phyloP scores from a whole-genome alignment of 2,797 vertebrate genomes.

The Myotis findleyi region DNA sequence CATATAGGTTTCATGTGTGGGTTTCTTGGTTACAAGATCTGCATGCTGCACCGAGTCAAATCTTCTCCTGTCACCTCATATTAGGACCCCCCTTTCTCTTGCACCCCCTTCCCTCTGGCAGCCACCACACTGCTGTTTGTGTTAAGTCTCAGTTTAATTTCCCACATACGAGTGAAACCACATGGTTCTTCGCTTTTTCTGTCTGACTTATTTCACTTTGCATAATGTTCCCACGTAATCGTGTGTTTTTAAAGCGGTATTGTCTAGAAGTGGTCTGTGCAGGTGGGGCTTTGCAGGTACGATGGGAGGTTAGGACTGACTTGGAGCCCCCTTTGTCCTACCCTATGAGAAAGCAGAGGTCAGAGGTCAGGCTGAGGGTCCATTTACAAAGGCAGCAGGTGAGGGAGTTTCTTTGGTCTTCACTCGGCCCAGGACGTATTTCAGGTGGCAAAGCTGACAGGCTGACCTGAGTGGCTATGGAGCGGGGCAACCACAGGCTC shows the following conservation, averaged over 20 bases:
- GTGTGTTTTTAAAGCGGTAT: not conserved
- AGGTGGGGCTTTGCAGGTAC: not conserved
- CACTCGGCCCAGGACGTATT: not conserved
- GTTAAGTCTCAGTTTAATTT: too few relatives aligned
- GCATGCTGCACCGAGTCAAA: too few relatives aligned
- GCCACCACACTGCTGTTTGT: too few relatives aligned
- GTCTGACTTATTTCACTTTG: too few relatives aligned
- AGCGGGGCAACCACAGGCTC: not conserved
- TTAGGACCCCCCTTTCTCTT: too few relatives aligned
- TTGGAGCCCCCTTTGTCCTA: fast-evolving
- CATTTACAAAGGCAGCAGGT: not conserved
- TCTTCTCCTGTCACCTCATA: too few relatives aligned
- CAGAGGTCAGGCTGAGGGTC: not conserved
- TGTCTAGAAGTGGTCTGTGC: not conserved
- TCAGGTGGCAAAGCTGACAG: not conserved
- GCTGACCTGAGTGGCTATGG: not conserved
- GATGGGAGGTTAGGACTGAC: not conserved
- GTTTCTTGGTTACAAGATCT: too few relatives aligned
- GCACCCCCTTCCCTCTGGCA: too few relatives aligned
- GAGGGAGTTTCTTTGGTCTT: not conserved
- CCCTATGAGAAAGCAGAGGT: not conserved
- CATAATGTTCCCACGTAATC: not conserved
- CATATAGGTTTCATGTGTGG: too few relatives aligned
- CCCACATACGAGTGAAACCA: too few relatives aligned
- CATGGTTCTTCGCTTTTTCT: too few relatives aligned